Evolutionary conservation across 2,888 invertebrate species (phyloP), one percentile per base, ranked within the genome.

Genomic region (Cheilosia variabilis): DNA sequence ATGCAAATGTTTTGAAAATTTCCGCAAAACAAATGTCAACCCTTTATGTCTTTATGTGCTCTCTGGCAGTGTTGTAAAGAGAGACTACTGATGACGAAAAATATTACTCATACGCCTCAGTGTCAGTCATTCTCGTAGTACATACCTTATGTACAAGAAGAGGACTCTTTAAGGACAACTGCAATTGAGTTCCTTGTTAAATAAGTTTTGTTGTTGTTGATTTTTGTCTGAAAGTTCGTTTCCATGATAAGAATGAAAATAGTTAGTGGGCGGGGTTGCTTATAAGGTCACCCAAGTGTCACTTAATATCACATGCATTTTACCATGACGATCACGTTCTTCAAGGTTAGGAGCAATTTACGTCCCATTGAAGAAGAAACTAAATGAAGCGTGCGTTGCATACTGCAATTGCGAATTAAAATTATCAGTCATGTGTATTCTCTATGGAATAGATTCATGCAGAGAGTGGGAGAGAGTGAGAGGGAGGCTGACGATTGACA

Each of bases 341-440:
- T 65, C 65, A 81, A 81, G 76, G 81, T 81, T 65, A 72, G 66
- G 65, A 63, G 50, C 43, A 65, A 72, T 58, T 13, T 71, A 50
- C 71, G 58, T 71, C 58, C 68, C 53, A 62, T 60, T 34, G 52
- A 66, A 60, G 31, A 53, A n/a, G 31, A 62, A 53, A 52, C 52
- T 52, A 52, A 52, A 45, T 60, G 53, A 60, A 60, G 31, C 17
- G 17, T 22, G n/a, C 22, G 17, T 1, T 1, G 34, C 37, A 5
- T 17, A n/a, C 37, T 41, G 24, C 37, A 58, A 53, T 27, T 43
- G 53, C 13, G 15, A 34, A n/a, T 47, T 41, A 31, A 31, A 31
- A n/a, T 22, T 43, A 78, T 63, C 41, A 58, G 50, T 57, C 47
- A 50, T 78, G 57, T 41, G 57, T 19, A 55, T 19, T 22, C 22